Evolutionary conservation across 2,113 vertebrate genomes (phyloP).

Genomic region (Brachypteracias leptosomus): DNA sequence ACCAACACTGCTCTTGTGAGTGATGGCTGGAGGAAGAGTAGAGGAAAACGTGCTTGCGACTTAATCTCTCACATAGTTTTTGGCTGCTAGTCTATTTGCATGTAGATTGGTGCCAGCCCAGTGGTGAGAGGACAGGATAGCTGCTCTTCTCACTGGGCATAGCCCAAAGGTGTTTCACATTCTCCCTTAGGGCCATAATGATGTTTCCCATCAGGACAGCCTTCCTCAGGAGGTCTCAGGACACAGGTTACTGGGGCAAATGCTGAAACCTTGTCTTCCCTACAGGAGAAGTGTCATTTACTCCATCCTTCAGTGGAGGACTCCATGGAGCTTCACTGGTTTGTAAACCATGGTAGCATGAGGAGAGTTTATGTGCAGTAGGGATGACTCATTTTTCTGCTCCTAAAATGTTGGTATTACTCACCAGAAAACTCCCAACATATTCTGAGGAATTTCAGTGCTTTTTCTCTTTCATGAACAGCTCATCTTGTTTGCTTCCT

Average conservation of each 20-base stretch:
- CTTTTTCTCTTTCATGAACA: constrained; percentile 34
- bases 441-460: constrained; percentile 34
- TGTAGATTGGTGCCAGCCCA: not conserved
- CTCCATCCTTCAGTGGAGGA: not conserved
- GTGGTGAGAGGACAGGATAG: not conserved
- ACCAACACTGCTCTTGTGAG: fast-evolving
- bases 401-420: constrained; percentile 47
- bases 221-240: not conserved
- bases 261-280: not conserved
- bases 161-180: not conserved
- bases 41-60: fast-evolving
- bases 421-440: constrained; percentile 39
- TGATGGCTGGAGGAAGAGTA: fast-evolving
- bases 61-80: not conserved
- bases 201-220: not conserved
- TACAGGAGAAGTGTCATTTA: not conserved
- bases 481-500: constrained; percentile 33
- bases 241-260: not conserved
- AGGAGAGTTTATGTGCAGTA: not conserved
- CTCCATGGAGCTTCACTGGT: not conserved
- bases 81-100: not conserved
- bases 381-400: constrained; percentile 38
- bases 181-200: not conserved
- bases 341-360: not conserved
- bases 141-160: not conserved